Evolutionary conservation across 2,113 vertebrate species (phyloP).

Genomic region (Bettongia penicillata): DNA sequence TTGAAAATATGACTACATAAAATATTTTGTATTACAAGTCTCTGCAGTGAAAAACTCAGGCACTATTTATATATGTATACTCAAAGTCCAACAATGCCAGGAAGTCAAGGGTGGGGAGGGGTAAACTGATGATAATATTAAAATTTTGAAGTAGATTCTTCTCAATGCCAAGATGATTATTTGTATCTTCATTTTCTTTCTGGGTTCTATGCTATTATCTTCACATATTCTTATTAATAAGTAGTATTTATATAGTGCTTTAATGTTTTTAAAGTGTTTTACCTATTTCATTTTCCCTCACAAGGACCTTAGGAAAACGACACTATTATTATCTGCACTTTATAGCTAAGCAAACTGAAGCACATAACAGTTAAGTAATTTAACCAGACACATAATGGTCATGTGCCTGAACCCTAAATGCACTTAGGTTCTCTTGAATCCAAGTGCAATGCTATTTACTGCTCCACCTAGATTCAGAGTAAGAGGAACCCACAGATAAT

Average conservation of each 20-base stretch:
- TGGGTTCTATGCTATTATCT: neutral
- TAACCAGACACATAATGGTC: neutral
- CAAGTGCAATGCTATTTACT: neutral
- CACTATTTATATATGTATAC: neutral
- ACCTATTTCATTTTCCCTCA: neutral
- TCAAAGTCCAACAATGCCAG: neutral
- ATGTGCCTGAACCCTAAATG: neutral
- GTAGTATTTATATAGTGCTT: neutral
- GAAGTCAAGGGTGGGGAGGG: neutral
- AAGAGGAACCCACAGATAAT: neutral
- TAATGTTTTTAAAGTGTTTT: neutral
- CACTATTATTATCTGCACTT: neutral
- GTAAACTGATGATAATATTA: neutral
- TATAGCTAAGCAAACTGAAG: neutral
- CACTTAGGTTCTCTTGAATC: neutral
- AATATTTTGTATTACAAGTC: conserved; percentile 74
- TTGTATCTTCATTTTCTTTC: neutral
- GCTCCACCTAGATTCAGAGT: neutral
- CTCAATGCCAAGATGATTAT: neutral
- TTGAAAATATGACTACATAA: conserved; percentile 75
- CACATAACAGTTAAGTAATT: neutral
- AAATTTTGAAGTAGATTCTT: neutral
- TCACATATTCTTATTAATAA: neutral
- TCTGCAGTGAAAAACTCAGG: conserved; percentile 59
- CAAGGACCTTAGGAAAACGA: neutral